Base-by-base conservation (phyloP, 2,113 vertebrate species). In the Dendrocopos noguchii region DNA sequence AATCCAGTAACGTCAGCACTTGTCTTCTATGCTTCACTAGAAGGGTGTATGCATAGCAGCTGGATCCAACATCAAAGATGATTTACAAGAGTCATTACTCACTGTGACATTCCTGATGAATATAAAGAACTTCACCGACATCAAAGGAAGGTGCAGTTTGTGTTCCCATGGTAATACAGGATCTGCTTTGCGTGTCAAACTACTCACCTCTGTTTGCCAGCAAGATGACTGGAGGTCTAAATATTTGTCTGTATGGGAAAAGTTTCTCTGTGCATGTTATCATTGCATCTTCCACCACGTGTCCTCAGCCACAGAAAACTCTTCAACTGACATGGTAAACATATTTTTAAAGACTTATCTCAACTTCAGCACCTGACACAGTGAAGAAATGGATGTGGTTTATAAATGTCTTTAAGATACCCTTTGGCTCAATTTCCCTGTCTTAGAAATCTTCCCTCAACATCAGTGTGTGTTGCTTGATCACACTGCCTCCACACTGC, bases 51-150 rank as follows among this genome's bases (percentile, higher is more conserved):
- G 50, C 36, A 72, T 27, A 63, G 16, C 33, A 81, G 50, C 31
- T 88, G 90, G 77, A 84, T 78, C 21, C 44, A 70, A 73, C 61
- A 86, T 94, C 80, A 95, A 93, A 90, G 74, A 72, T 21, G 66
- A 47, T 20, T 50, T 80, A 47, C 57, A 67, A 47, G 65, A 72
- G 29, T 24, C 39, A 76, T 82, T 89, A 87, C 29, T 89, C 39
- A 90, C 18, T 4, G 2, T 50, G 28, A 59, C 39, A 76, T 57
- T 88, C 44, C 31, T 66, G n/a, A 33, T 55, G 65, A 90, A 64
- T 77, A 44, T 0, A 8, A 81, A 57, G 80, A 61, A 53, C 19
- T 46, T 7, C 21, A 25, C 0, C 86, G 52, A 86, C 87, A 84
- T 70, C 47, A 81, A 91, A 90, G 53, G 44, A 78, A 81, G 47